Evolutionary conservation across 2,888 invertebrate genomes (phyloP).

Genomic region (Geophilus truncorum): DNA sequence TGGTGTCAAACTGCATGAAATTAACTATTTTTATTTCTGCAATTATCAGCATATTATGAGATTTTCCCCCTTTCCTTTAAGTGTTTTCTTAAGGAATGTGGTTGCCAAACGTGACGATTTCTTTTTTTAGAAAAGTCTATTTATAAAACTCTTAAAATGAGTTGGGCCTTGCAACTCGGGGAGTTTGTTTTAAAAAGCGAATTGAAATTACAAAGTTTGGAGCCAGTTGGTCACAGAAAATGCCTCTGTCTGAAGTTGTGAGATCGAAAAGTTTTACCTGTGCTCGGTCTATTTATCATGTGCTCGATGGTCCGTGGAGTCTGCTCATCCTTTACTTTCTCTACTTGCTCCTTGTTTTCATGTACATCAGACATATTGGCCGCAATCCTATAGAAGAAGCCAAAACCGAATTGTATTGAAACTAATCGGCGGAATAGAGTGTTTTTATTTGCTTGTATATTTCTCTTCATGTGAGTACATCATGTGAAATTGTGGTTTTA

Average conservation of each 20-base stretch:
- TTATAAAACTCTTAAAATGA: not conserved
- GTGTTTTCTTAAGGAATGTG: not conserved
- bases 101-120: too few relatives aligned
- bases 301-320: conserved; percentile 25
- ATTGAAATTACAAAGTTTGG: not conserved
- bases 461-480: too few relatives aligned
- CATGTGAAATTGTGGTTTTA: too few relatives aligned
- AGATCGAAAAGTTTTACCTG: not conserved
- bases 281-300: not conserved
- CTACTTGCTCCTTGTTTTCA: conserved; percentile 23
- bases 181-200: not conserved
- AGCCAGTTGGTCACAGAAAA: not conserved
- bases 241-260: not conserved
- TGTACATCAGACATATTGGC: conserved; percentile 29
- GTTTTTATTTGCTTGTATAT: not conserved
- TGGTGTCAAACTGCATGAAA: too few relatives aligned
- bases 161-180: not conserved
- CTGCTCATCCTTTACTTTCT: conserved; percentile 16
- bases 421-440: not conserved
- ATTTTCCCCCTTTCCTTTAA: too few relatives aligned
- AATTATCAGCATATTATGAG: too few relatives aligned
- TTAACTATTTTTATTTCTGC: too few relatives aligned
- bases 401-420: not conserved
- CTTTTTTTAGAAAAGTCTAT: too few relatives aligned
- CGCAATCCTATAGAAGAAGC: not conserved